These are phyloP conservation scores for Rhinoderma darwinii DNA, from an alignment of 2,113 vertebrate species.

Conservation along the genomic window DNA sequence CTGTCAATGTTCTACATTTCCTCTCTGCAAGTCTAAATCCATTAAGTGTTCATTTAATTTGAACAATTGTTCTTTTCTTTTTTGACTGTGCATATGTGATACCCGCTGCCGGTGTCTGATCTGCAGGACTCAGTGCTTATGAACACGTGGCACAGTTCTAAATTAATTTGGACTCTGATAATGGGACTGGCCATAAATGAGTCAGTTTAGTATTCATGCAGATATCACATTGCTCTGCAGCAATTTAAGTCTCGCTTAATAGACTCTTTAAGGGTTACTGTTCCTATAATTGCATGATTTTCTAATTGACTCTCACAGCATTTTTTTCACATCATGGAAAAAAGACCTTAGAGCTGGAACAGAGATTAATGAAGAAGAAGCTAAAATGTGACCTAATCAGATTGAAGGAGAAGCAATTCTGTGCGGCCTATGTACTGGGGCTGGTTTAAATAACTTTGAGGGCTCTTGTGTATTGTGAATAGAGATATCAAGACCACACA, in stretches of 20 bases:
- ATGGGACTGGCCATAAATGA: conserved; percentile 53
- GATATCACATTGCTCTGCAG: conserved; percentile 54
- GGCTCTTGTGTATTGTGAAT: conserved; percentile 22
- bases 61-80: neutral
- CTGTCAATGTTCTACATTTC: neutral
- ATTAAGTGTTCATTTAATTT: neutral
- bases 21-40: neutral
- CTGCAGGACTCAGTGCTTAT: conserved; percentile 14
- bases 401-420: conserved; percentile 36
- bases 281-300: conserved; percentile 62
- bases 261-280: conserved; percentile 56
- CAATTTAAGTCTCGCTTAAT: conserved; percentile 58
- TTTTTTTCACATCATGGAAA: conserved; percentile 49
- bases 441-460: conserved; percentile 36
- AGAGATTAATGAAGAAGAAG: conserved; percentile 54
- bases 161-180: conserved; percentile 53
- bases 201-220: conserved; percentile 53
- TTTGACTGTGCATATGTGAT: neutral
- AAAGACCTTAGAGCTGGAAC: conserved; percentile 45
- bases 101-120: neutral
- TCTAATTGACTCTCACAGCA: conserved; percentile 60
- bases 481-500: conserved; percentile 27
- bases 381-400: conserved; percentile 52
- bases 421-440: neutral
- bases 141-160: conserved; percentile 48